Evolutionary conservation across 2,888 invertebrate species (phyloP).

Genomic region (Drosophila diplacantha): DNA sequence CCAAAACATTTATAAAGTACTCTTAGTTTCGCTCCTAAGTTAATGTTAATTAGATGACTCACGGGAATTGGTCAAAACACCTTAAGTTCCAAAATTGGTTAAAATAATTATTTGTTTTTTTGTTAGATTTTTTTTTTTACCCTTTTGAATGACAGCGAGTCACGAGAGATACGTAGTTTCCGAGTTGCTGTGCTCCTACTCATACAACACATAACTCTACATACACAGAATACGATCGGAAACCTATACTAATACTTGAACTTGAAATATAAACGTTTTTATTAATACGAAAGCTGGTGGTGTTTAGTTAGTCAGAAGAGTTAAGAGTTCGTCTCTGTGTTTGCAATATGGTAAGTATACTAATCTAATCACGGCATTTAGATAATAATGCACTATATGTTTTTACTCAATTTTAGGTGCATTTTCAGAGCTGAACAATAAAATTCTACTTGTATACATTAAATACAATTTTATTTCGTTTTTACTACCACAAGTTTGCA

Average conservation of each 20-base stretch:
- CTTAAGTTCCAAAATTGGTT: constrained; percentile 3
- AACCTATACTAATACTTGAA: constrained; percentile 53
- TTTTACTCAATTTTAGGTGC: neutral
- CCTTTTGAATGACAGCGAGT: neutral
- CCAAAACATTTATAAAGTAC: constrained; percentile 39
- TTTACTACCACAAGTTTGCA: neutral
- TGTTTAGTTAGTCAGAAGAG: constrained; percentile 1
- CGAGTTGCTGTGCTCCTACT: constrained; percentile 27
- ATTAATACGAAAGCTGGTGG: constrained; percentile 45
- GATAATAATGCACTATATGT: neutral
- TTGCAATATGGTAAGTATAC: neutral
- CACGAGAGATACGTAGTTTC: constrained; percentile 23
- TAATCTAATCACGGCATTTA: constrained; percentile 9
- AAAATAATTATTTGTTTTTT: neutral
- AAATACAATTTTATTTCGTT: neutral
- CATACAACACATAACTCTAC: constrained; percentile 34
- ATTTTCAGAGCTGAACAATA: neutral
- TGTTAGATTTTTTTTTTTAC: neutral
- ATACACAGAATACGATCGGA: constrained; percentile 32
- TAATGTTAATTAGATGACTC: constrained; percentile 47
- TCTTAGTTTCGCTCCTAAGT: constrained; percentile 52
- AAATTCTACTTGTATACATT: neutral
- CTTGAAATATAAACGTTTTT: constrained; percentile 67
- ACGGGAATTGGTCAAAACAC: constrained; percentile 7
- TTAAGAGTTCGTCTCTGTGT: neutral